Base-by-base conservation (phyloP, 2,797 vertebrate genomes). In the Kryptolebias ocellatus region DNA sequence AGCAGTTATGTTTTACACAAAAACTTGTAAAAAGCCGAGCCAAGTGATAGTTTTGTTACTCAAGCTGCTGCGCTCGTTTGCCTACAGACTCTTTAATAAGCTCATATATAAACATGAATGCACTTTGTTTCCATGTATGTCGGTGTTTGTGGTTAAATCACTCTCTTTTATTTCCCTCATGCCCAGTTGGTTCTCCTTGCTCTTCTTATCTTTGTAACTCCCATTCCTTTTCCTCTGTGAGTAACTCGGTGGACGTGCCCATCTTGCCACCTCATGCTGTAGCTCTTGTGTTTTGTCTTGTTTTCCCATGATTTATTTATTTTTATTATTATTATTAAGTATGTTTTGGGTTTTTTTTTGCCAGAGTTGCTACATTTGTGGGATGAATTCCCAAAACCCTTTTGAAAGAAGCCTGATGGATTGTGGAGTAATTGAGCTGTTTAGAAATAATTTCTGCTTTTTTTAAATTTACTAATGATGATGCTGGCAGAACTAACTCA, bases 221-320 rank as follows among this genome's bases (percentile, higher is more conserved):
- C 96, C 96, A 87, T 96, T 91, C 92, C 95, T 96, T 94, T 88
- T 90, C 92, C 92, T 95, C 95, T 97, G 98, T 99, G 97, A 99
- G 98, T 99, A 99, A 95, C 95, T 90, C 60, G 79, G 78, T 76
- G 67, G 73, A 78, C 72, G n/a, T 86, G 88, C 67, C 86, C 76
- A 64, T 64, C 63, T 91, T 93, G 94, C 92, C 95, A 94, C 83
- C 89, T 87, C 83, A 72, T 64, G 47, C 91, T 91, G 89, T 93
- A 93, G 93, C 94, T 94, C 83, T 92, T 88, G 89, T 94, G 81
- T 93, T 72, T 93, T 69, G 76, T 58, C 58, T 70, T 42, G 15
- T 51, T 61, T 54, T 20, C 18, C 12, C 4, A 6, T 54, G 17
- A 49, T 47, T 76, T 67, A 87, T 74, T 87, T 20, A 53, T 16